phyloP scores from a whole-genome alignment of 2,113 vertebrate species.

The Syrmaticus mikado region DNA sequence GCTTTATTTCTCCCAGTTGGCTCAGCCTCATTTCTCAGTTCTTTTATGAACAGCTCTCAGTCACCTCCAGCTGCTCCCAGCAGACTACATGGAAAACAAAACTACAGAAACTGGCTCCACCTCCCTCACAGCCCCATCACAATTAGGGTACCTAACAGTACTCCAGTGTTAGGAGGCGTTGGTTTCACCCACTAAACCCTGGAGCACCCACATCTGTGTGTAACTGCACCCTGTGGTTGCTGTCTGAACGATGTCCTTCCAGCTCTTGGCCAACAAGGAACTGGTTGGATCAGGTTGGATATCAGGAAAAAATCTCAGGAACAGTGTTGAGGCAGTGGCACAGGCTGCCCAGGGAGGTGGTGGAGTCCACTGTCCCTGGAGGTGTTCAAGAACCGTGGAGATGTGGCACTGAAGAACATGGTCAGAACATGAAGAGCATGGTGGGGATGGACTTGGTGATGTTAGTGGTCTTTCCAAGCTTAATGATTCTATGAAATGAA shows the following conservation, averaged over 20 bases:
- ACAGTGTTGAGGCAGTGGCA: too few relatives aligned
- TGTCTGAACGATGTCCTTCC: background rate
- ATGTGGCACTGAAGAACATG: too few relatives aligned
- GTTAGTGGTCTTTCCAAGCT: too few relatives aligned
- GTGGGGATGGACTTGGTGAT: too few relatives aligned
- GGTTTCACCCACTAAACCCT: background rate
- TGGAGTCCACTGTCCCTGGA: too few relatives aligned
- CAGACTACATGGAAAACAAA: background rate
- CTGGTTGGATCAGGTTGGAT: background rate
- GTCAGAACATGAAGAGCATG: too few relatives aligned
- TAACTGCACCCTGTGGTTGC: background rate
- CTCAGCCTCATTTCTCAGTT: constrained; percentile 25
- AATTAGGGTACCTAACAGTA: background rate
- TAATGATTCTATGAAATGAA: background rate
- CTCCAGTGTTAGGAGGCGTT: background rate
- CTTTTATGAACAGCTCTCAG: background rate
- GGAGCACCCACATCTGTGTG: background rate
- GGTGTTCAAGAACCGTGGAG: too few relatives aligned
- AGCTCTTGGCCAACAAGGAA: background rate
- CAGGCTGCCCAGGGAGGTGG: too few relatives aligned
- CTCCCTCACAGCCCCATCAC: background rate
- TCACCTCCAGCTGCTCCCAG: background rate
- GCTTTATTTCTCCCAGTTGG: background rate
- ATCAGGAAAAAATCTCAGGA: too few relatives aligned
- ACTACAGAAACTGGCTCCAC: background rate